Conservation (phyloP, 2,888 invertebrate species). For the Cheilosia vernalis region DNA sequence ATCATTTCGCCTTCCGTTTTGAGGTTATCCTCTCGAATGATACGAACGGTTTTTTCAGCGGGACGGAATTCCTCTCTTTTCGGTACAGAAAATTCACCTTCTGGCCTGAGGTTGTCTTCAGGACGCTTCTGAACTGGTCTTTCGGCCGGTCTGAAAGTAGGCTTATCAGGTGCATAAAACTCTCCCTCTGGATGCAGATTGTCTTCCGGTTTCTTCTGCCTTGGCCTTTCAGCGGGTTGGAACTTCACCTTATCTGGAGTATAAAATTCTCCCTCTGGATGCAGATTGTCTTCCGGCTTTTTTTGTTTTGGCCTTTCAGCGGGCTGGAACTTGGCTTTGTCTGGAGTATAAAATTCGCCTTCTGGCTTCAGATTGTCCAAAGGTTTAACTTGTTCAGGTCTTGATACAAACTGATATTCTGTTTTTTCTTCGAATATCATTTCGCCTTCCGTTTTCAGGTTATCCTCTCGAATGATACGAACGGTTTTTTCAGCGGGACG, state of each 20-base stretch:
- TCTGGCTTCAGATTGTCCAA: conserved; percentile 85
- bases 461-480: conserved; percentile 82
- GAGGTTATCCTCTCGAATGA: too few relatives aligned
- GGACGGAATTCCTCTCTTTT: too few relatives aligned
- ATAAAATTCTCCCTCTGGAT: conserved; percentile 84
- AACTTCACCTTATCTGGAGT: conserved; percentile 83
- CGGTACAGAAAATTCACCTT: conserved; percentile 86
- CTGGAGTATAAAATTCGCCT: conserved; percentile 85
- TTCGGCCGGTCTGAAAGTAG: conserved; percentile 83
- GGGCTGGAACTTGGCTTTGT: conserved; percentile 83
- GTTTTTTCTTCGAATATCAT: conserved; percentile 84
- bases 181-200: conserved; percentile 84
- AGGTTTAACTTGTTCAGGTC: conserved; percentile 80
- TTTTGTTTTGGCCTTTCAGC: conserved; percentile 83
- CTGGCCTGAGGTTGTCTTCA: conserved; percentile 87
- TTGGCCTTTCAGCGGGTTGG: conserved; percentile 83
- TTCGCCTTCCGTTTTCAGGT: conserved; percentile 86
- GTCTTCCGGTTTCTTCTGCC: conserved; percentile 85
- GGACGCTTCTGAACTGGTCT: conserved; percentile 85
- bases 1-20: too few relatives aligned
- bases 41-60: too few relatives aligned
- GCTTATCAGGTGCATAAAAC: conserved; percentile 83
- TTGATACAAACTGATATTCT: conserved; percentile 83
- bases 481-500: conserved; percentile 78
- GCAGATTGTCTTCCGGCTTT: conserved; percentile 84